Evolutionary conservation across 2,797 vertebrate genomes (phyloP), one percentile per base, ranked within the genome.

Genomic region (Argyrosomus regius): DNA sequence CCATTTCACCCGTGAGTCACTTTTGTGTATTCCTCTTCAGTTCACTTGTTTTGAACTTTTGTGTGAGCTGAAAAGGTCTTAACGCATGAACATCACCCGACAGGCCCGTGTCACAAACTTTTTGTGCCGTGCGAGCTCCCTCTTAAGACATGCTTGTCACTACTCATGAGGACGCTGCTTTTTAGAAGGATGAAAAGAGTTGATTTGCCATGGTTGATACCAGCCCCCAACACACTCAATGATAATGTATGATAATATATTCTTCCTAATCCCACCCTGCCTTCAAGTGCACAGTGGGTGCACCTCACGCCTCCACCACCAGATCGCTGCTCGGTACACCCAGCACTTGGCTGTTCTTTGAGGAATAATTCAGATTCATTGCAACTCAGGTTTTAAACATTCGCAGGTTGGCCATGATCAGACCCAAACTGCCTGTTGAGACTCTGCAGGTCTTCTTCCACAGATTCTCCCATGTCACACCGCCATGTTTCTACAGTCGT

Each of bases 1-100:
- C 98, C 35, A 94, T 98, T 75, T 98, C 98, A 71, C 98, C 98
- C 22, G 98, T 99, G 94, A 93, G 94, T 95, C 53, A 11, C 31
- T 9, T 65, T 65, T 70, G 7, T 63, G 78, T 35, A 26, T 41
- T 43, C 10, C 26, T 59, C 5, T 13, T 63, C 17, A 57, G 14
- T 39, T 71, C 6, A n/a, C 43, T 62, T 46, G 10, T 28, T 61
- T 24, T 46, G 53, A 45, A 35, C 35, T 35, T 35, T 35, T 35
- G 35, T 9, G 45, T 52, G 63, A 50, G 8, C 46, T 35, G 11
- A 60, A 56, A 56, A 66, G 24, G 20, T 72, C 7, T 64, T 14
- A n/a, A 12, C 9, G 13, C 48, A 26, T 35, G 17, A 56, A n/a
- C 22, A 14, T 53, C 22, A 16, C 8, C 16, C 31, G 4, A 7